Conservation (phyloP, 2,113 vertebrate species). For the Stegostoma tigrinum region DNA sequence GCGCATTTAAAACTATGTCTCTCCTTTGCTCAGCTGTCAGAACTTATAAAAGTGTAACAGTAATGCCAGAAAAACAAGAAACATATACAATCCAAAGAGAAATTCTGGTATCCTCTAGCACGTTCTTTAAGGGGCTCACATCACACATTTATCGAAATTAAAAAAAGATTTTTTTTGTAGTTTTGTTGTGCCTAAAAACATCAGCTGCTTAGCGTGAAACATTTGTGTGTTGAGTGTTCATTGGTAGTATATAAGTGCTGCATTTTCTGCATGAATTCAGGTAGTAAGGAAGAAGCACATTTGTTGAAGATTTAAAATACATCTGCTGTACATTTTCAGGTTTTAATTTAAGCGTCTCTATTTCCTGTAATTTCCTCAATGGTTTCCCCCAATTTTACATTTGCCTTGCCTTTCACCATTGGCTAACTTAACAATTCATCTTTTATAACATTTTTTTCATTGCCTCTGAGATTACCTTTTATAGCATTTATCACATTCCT, state of each 20-base stretch:
- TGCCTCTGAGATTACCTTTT: not conserved
- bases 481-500: not conserved
- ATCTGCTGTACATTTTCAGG: not conserved
- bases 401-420: not conserved
- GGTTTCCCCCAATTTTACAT: not conserved
- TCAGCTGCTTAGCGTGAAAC: too few relatives aligned
- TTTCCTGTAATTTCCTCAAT: not conserved
- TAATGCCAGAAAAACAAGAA: too few relatives aligned
- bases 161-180: too few relatives aligned
- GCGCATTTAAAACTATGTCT: too few relatives aligned
- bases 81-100: too few relatives aligned
- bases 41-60: too few relatives aligned
- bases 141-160: too few relatives aligned
- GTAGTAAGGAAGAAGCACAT: not conserved
- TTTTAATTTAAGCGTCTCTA: not conserved
- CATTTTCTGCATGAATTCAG: not conserved
- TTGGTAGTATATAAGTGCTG: not conserved
- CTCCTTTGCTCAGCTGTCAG: too few relatives aligned
- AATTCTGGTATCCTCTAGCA: too few relatives aligned
- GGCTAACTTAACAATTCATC: not conserved
- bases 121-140: too few relatives aligned
- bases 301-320: not conserved
- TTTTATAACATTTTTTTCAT: not conserved
- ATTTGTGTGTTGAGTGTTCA: too few relatives aligned
- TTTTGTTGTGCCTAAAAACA: too few relatives aligned